Conservation (phyloP, 2,888 invertebrate genomes). For the Alcis repandata region DNA sequence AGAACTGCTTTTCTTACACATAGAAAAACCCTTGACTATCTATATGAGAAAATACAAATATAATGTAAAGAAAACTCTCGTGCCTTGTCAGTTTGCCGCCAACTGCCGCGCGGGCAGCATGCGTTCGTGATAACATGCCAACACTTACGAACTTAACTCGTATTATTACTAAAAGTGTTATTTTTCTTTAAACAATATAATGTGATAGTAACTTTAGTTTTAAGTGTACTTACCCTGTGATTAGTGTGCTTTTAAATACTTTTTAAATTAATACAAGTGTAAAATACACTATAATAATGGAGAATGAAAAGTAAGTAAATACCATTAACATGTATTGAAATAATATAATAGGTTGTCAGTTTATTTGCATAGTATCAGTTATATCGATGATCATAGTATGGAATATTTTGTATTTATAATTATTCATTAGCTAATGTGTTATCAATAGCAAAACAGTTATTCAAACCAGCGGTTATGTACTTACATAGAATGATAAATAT, state of each 20-base stretch:
- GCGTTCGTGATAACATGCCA: slow-evolving; percentile 35
- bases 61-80: slow-evolving; percentile 31
- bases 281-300: slow-evolving; percentile 65
- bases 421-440: too few relatives aligned
- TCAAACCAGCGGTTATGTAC: too few relatives aligned
- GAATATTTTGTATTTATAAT: neutral
- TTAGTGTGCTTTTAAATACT: slow-evolving; percentile 55
- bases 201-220: slow-evolving; percentile 43
- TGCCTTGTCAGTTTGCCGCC: slow-evolving; percentile 32
- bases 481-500: too few relatives aligned
- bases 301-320: slow-evolving; percentile 73
- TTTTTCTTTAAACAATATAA: slow-evolving; percentile 2
- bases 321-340: slow-evolving; percentile 20
- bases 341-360: slow-evolving; percentile 7
- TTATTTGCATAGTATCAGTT: slow-evolving; percentile 1
- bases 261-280: slow-evolving; percentile 49
- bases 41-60: slow-evolving; percentile 26
- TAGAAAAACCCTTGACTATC: slow-evolving; percentile 18
- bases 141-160: slow-evolving; percentile 27
- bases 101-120: slow-evolving; percentile 20
- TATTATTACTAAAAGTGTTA: slow-evolving; percentile 18
- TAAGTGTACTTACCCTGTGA: slow-evolving; percentile 60
- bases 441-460: too few relatives aligned
- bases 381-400: neutral
- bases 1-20: slow-evolving; percentile 7